Conservation (phyloP, 2,113 vertebrate species). For the Leucoraja erinaceus region DNA sequence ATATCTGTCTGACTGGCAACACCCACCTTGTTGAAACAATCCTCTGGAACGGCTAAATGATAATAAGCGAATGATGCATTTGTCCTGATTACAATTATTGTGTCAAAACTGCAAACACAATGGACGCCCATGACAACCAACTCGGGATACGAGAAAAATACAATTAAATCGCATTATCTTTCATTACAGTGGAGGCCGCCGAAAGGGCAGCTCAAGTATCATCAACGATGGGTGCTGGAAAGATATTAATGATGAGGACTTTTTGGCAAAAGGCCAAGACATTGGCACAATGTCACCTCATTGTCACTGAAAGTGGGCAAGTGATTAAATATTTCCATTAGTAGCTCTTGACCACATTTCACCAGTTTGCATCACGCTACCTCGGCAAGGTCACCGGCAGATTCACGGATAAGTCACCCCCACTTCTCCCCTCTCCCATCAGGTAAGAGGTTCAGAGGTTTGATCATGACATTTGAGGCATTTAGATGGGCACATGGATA, state of each 20-base stretch:
- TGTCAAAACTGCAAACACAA: not conserved
- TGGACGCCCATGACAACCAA: not conserved
- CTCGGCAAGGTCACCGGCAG: too few relatives aligned
- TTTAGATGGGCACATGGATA: too few relatives aligned
- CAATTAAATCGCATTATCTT: not conserved
- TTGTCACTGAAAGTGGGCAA: not conserved
- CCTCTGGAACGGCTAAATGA: not conserved
- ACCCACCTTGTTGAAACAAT: not conserved
- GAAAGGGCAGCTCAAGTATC: not conserved
- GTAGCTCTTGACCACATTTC: conserved; percentile 9
- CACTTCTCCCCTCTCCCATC: too few relatives aligned
- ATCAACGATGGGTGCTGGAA: not conserved
- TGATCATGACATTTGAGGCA: too few relatives aligned
- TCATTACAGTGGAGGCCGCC: too few relatives aligned
- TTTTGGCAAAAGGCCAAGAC: not conserved
- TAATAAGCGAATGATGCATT: not conserved
- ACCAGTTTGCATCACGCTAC: not conserved
- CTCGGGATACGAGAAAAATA: not conserved
- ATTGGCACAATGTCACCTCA: not conserved
- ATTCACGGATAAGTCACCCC: too few relatives aligned
- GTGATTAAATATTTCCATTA: conserved; percentile 28
- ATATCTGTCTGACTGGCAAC: not conserved
- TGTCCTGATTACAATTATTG: not conserved
- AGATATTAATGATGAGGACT: not conserved
- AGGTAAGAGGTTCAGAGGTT: too few relatives aligned